A percentile compares a stretch with the other conserved stretches of the same genome.
Conservation (phyloP, 2,797 vertebrate species). For the Falco biarmicus region DNA sequence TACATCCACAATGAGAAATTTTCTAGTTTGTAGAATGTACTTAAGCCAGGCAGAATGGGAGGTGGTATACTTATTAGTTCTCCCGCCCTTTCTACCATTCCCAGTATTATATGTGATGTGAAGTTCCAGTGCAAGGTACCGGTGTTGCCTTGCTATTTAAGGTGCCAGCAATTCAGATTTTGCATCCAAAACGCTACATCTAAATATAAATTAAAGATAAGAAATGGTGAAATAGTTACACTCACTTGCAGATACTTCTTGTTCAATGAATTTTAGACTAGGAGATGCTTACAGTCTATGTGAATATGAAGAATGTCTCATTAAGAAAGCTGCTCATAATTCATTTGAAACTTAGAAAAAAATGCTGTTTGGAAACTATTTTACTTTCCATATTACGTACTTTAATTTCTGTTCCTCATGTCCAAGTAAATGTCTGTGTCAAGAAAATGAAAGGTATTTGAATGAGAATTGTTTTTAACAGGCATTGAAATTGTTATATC, state of each 20-base stretch:
- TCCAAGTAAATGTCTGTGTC: not conserved
- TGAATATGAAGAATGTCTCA: not conserved
- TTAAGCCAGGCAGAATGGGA: not conserved
- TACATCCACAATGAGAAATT: not conserved
- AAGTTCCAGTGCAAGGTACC: not conserved
- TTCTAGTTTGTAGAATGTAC: not conserved
- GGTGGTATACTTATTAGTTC: not conserved
- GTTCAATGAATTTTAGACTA: not conserved
- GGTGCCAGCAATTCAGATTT: not conserved
- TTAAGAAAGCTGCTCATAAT: not conserved
- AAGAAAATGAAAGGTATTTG: not conserved
- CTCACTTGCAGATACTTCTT: not conserved
- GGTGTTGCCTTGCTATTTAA: not conserved
- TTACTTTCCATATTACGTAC: not conserved
- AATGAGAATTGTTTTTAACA: constrained; percentile 17
- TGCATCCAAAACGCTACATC: not conserved
- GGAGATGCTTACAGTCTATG: not conserved
- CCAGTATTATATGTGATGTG: not conserved
- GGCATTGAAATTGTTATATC: not conserved
- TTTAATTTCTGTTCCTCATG: not conserved
- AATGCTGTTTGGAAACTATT: not conserved
- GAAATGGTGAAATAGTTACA: not conserved
- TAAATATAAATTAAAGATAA: not conserved
- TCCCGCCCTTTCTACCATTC: not conserved
- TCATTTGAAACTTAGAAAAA: not conserved